phyloP scores from a whole-genome alignment of 2,113 vertebrate species.

The Nyctereutes procyonoides region DNA sequence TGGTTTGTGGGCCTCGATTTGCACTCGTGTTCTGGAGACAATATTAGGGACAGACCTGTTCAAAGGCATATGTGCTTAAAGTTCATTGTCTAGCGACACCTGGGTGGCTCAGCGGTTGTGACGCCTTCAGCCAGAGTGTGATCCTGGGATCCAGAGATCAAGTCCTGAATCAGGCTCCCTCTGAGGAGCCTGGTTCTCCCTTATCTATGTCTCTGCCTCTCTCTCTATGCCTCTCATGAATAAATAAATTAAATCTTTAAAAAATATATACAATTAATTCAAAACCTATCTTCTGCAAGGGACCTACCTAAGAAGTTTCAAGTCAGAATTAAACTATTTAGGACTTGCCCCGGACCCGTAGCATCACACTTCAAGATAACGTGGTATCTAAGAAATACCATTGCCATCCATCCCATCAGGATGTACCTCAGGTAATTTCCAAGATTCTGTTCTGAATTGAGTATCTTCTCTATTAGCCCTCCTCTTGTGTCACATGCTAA shows the following conservation, averaged over 20 bases:
- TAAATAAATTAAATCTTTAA: too few relatives aligned
- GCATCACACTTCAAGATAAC: not conserved
- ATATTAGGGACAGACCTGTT: not conserved
- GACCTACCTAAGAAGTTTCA: not conserved
- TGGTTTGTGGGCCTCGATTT: not conserved
- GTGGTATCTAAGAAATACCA: not conserved
- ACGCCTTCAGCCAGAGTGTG: too few relatives aligned
- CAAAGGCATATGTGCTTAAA: not conserved
- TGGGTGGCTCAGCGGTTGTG: too few relatives aligned
- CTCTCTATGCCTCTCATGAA: too few relatives aligned
- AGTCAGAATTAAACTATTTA: not conserved
- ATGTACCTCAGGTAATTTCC: not conserved
- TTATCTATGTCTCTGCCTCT: too few relatives aligned
- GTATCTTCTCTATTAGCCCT: not conserved
- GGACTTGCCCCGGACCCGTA: not conserved
- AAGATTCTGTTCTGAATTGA: not conserved
- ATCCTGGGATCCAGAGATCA: too few relatives aligned
- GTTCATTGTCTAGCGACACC: not conserved
- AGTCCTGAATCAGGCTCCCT: too few relatives aligned
- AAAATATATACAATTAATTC: not conserved
- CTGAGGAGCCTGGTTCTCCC: too few relatives aligned
- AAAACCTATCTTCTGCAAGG: conserved; percentile 20
- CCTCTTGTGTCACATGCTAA: not conserved
- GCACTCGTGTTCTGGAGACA: not conserved
- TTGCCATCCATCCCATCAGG: too few relatives aligned